A percentile compares a stretch with the other conserved stretches of the same genome.
phyloP scores from a whole-genome alignment of 1,140 invertebrate species.

The Ceratina japonica region DNA sequence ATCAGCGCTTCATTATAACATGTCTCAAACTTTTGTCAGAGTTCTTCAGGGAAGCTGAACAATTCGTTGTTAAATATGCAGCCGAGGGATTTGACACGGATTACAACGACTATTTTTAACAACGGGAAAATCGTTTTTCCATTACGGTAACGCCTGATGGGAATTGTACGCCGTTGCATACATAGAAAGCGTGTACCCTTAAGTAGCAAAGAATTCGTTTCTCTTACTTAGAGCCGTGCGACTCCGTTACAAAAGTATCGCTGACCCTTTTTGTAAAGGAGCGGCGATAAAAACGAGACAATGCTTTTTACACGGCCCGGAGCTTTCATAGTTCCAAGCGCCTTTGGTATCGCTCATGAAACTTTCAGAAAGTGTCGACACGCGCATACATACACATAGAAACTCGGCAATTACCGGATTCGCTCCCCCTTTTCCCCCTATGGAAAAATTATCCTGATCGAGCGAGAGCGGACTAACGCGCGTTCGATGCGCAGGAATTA shows the following conservation, averaged over 20 bases:
- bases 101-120: too few relatives aligned
- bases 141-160: neutral
- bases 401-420: neutral
- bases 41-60: too few relatives aligned
- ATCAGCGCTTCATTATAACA: too few relatives aligned
- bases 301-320: neutral
- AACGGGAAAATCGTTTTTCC: too few relatives aligned
- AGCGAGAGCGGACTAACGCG: too few relatives aligned
- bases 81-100: too few relatives aligned
- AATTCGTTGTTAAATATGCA: too few relatives aligned
- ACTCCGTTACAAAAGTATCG: conserved; percentile 6
- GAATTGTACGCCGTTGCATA: neutral
- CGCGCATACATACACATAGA: neutral
- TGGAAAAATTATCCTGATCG: too few relatives aligned
- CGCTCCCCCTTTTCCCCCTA: too few relatives aligned
- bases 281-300: neutral
- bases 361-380: neutral
- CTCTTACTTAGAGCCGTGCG: conserved; percentile 6
- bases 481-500: too few relatives aligned
- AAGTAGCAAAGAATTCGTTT: conserved; percentile 25
- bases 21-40: too few relatives aligned
- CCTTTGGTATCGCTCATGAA: neutral
- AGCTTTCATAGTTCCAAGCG: neutral
- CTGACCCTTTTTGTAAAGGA: neutral
- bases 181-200: conserved; percentile 33